Base-by-base conservation (phyloP, 2,113 vertebrate genomes). In the Neomonachus schauinslandi region DNA sequence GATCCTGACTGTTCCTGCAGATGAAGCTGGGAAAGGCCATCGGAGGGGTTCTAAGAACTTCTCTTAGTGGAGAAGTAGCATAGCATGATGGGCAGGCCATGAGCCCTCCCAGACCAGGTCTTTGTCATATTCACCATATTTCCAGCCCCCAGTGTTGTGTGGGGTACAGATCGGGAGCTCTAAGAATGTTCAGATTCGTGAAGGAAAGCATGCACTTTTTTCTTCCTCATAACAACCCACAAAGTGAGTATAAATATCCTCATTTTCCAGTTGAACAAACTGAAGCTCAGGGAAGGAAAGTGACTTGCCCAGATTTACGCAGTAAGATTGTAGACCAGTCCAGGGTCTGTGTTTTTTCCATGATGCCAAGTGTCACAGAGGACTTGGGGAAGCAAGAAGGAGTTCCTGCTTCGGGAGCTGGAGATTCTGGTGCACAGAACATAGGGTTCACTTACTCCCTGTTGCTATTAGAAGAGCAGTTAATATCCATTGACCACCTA, bases 21-120 rank as follows among this genome's bases (percentile, higher is more conserved):
- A 55, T 1, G 6, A 72, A 28, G 74, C 53, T 5, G 59, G 59
- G 28, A 51, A 18, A 24, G 8, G 5, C 49, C 9, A 0, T 4
- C 0, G 0, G 69, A 59, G 36, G 39, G 13, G 0, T 1, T 59
- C 65, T 1, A 1, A 2, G 42, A 7, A 3, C 77, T 26, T 31
- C 4, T 36, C 5, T 19, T 8, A 14, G 51, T 19, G 13, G n/a
- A 49, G 67, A 53, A 49, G 10, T 1, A 3, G 15, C 11, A 24
- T 0, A 1, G 22, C 1, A 0, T 0, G n/a, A 11, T 1, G 31
- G 19, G 8, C 16, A 1, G 71, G 53, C 16, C 4, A 0, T 0
- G 39, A 42, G 36, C 22, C 49, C 11, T 4, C 21, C 31, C 10
- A 46, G 55, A n/a, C 26, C 24, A 42, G 39, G 24, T 10, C 69